Conservation (phyloP, 2,888 invertebrate species). For the Hermodice carunculata region DNA sequence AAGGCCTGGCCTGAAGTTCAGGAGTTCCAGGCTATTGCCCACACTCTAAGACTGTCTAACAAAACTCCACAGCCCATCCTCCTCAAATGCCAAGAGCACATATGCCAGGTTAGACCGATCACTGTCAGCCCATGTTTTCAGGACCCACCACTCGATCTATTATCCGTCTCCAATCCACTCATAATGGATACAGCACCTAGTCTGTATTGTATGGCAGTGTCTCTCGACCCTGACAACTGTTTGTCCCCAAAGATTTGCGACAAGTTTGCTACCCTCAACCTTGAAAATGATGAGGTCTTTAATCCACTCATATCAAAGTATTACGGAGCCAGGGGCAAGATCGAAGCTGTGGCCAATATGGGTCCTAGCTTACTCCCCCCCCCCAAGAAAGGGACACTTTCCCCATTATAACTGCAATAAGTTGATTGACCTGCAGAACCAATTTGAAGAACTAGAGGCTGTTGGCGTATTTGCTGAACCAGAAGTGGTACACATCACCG, state of each 20-base stretch:
- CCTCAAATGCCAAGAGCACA: too few relatives aligned
- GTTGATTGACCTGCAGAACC: background rate
- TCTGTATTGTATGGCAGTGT: background rate
- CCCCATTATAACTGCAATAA: constrained; percentile 9
- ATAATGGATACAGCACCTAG: too few relatives aligned
- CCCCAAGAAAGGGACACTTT: constrained; percentile 13
- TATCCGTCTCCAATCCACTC: too few relatives aligned
- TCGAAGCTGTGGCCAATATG: constrained; percentile 10
- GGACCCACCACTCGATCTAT: too few relatives aligned
- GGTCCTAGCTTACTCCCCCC: constrained; percentile 13
- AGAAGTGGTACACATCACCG: background rate
- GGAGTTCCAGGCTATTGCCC: too few relatives aligned
- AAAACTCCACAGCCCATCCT: too few relatives aligned
- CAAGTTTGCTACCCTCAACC: background rate
- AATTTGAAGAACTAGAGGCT: constrained; percentile 11
- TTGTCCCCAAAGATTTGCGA: background rate
- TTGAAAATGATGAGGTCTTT: constrained; percentile 10
- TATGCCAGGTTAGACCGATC: too few relatives aligned
- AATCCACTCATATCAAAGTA: background rate
- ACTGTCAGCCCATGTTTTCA: too few relatives aligned
- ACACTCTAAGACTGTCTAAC: too few relatives aligned
- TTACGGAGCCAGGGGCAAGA: constrained; percentile 11
- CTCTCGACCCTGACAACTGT: constrained; percentile 1
- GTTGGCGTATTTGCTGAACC: constrained; percentile 14
- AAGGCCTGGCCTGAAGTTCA: too few relatives aligned